Conservation (phyloP, 2,113 vertebrate species). For the Marmota flaviventris region DNA sequence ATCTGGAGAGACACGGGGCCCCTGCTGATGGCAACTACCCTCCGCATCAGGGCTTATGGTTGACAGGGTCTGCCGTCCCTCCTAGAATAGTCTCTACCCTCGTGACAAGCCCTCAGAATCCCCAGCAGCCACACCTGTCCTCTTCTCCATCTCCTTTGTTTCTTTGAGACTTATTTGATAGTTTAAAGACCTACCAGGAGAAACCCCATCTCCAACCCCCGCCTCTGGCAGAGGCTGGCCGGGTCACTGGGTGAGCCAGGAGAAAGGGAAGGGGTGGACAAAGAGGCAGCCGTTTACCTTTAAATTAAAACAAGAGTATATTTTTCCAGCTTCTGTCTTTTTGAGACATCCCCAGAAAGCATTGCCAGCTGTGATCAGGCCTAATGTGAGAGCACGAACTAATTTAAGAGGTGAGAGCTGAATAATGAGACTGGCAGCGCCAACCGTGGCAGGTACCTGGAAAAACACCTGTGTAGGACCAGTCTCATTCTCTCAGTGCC, state of each 20-base stretch:
- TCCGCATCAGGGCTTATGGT: accelerated
- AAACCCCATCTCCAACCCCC: neutral
- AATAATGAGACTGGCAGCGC: neutral
- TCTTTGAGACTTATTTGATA: neutral
- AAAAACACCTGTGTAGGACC: neutral
- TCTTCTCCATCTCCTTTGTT: slow-evolving; percentile 46
- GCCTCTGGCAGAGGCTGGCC: neutral
- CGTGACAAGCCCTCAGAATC: neutral
- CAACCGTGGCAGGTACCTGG: neutral
- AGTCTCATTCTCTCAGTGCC: neutral
- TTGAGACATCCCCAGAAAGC: slow-evolving; percentile 67
- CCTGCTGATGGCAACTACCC: accelerated
- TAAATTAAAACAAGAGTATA: slow-evolving; percentile 30
- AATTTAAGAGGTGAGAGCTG: slow-evolving; percentile 44
- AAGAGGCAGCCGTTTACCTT: neutral
- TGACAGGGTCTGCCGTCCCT: neutral
- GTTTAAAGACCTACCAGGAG: neutral
- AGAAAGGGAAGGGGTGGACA: neutral
- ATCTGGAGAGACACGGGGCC: too few species aligned
- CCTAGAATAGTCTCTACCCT: neutral
- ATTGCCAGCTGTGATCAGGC: neutral
- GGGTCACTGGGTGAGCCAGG: neutral
- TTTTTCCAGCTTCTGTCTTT: slow-evolving; percentile 32
- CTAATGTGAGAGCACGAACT: slow-evolving; percentile 53
- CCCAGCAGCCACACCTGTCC: neutral